Base-by-base conservation (phyloP, 1,140 invertebrate species). In the Drosophila serrata region DNA sequence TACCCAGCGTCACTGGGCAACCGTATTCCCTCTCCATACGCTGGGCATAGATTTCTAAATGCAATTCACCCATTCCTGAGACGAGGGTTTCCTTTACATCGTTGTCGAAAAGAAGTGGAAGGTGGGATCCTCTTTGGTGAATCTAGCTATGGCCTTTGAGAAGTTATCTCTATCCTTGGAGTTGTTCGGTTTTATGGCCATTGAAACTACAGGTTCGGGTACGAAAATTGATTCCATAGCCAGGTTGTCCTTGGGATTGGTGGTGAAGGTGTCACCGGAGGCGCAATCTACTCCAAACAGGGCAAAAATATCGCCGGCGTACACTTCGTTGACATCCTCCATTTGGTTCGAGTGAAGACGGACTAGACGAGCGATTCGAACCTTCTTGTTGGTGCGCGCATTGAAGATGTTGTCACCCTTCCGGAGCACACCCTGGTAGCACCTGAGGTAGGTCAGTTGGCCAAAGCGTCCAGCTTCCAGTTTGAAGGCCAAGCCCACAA, bases 61-160 rank as follows among this genome's bases (percentile, higher is more conserved):
- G 99, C 37, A 99, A 94, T 93, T 99, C 99, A 27, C 98, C 99
- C 99, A 99, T 99, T 45, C 99, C 99, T 1, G 97, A 99, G 0
- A 98, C 97, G 51, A 99, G 95, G 2, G 97, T 98, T 94, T 99
- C 99, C 93, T 98, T 99, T 56, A 96, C 97, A 82, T 99, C 99
- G 6, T 93, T 63, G 92, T 99, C 98, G 93, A 95, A 99, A 94
- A 92, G 76, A 98, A 96, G 53, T 95, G 95, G 92, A 97, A 96
- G 27, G 99, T 99, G 8, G 99, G 99, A 94, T 99, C 99, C 94
- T 99, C 99, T 94, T 98, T 99, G 0, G 98, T 99, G 91, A 99
- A 99, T 64, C 94, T 95, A 3, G 94, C 95, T 46, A 99, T 95
- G 49, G 98, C 99, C 94, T 99, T 99, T 0, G 98, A 96, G 92